Evolutionary conservation across 2,113 vertebrate genomes (phyloP).

Genomic region (Scalopus aquaticus): DNA sequence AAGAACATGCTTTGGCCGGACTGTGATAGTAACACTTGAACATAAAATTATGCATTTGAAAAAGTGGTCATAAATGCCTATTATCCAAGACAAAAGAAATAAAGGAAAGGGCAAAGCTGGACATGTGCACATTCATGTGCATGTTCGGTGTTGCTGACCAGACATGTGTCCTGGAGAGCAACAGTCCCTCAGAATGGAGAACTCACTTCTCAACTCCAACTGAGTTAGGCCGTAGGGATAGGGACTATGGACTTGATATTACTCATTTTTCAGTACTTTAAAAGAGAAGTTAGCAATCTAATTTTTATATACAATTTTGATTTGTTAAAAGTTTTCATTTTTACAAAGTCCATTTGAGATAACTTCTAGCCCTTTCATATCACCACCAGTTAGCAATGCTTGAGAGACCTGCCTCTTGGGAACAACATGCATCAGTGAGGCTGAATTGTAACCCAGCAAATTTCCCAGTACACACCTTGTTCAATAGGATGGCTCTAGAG

Average conservation of each 20-base stretch:
- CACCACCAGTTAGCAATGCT: not conserved
- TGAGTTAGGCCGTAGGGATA: fast-evolving
- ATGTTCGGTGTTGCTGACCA: not conserved
- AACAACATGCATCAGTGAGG: no score
- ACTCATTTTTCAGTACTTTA: not conserved
- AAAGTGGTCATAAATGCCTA: not conserved
- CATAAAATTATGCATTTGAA: not conserved
- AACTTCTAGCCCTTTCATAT: not conserved
- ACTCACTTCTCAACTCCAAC: not conserved
- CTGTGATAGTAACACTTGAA: not conserved
- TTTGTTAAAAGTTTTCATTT: not conserved
- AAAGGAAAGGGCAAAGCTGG: not conserved
- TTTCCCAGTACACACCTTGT: no score
- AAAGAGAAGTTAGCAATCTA: not conserved
- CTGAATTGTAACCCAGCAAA: no score
- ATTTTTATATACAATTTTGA: not conserved
- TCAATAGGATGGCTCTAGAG: no score
- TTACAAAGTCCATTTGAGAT: not conserved
- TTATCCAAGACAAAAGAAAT: not conserved
- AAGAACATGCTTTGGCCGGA: not conserved
- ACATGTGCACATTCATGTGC: fast-evolving
- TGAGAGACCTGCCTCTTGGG: no score
- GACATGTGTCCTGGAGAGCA: not conserved
- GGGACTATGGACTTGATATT: not conserved
- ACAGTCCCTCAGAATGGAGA: not conserved